These are phyloP conservation scores for Scomber colias DNA, from an alignment of 2,113 vertebrate species.

Conservation along the genomic window DNA sequence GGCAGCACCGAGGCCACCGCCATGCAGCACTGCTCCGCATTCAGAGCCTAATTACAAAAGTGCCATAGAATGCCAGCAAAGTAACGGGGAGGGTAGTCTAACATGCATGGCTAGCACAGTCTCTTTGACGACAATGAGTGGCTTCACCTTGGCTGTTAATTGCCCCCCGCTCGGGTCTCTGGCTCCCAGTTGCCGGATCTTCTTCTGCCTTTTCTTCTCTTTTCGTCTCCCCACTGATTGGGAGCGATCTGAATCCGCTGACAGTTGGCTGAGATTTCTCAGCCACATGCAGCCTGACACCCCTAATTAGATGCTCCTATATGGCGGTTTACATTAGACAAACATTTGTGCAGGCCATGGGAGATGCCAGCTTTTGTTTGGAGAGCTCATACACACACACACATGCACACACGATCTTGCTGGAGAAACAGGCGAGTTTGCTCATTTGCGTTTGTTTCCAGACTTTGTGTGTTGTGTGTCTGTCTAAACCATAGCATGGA, in stretches of 20 bases:
- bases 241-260: slow-evolving; percentile 76
- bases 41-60: slow-evolving; percentile 78
- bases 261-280: slow-evolving; percentile 85
- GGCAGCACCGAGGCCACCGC: slow-evolving; percentile 48
- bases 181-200: slow-evolving; percentile 67
- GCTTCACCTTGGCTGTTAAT: slow-evolving; percentile 83
- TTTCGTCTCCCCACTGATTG: slow-evolving; percentile 74
- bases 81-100: slow-evolving; percentile 67
- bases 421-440: slow-evolving; percentile 72
- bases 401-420: slow-evolving; percentile 38
- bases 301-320: slow-evolving; percentile 84
- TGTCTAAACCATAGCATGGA: slow-evolving; percentile 71
- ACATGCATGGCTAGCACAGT: slow-evolving; percentile 75
- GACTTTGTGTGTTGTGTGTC: slow-evolving; percentile 86
- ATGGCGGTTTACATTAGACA: slow-evolving; percentile 83
- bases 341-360: slow-evolving; percentile 83
- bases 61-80: slow-evolving; percentile 71
- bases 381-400: slow-evolving; percentile 64
- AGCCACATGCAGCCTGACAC: slow-evolving; percentile 80
- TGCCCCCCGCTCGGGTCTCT: slow-evolving; percentile 71
- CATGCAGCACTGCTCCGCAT: slow-evolving; percentile 61
- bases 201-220: slow-evolving; percentile 59
- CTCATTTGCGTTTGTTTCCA: slow-evolving; percentile 79
- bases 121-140: slow-evolving; percentile 76
- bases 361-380: slow-evolving; percentile 84